Evolutionary conservation across 2,797 vertebrate genomes (phyloP), one percentile per base, ranked within the genome.

Genomic region (Moxostoma hubbsi): DNA sequence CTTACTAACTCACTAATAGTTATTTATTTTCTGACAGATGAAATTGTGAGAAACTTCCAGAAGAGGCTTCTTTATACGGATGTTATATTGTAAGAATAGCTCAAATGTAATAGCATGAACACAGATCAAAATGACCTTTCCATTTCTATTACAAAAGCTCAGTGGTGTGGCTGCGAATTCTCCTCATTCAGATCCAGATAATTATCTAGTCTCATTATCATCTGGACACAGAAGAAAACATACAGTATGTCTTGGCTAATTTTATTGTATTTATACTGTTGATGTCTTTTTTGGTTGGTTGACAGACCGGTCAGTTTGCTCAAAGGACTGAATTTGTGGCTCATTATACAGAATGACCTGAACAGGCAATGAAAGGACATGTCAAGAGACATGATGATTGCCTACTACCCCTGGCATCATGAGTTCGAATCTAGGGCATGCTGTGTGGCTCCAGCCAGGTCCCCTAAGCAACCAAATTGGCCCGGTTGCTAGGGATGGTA

Each of bases 321-420:
- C 73, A 81, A 81, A 77, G 58, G 64, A 79, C 66, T 75, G 13
- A 66, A 79, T 76, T 81, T 75, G 76, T 62, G 75, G 78, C 66
- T 75, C 82, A 73, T 84, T 84, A 76, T 74, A 73, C 63, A 66
- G 71, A 72, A 67, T 81, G 75, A 79, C 83, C 80, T 46, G 68
- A 70, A 24, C 73, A 53, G 77, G 24, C 62, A 16, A 4, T 72
- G 70, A 67, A 75, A 75, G 82, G 59, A 70, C 67, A 55, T 53
- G 67, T 79, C 61, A 46, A 68, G 65, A 79, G 79, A 61, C 49
- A 15, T n/a, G 11, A 74, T 36, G 36, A 36, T 36, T 36, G 36
- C 36, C 36, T 36, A 36, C 36, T 5, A 36, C 36, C 36, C 36
- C 36, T 36, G 36, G 36, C 4, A 4, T 36, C 36, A 5, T 5